Evolutionary conservation across 2,797 vertebrate species (phyloP).

Genomic region (Toxotes lorentzi): DNA sequence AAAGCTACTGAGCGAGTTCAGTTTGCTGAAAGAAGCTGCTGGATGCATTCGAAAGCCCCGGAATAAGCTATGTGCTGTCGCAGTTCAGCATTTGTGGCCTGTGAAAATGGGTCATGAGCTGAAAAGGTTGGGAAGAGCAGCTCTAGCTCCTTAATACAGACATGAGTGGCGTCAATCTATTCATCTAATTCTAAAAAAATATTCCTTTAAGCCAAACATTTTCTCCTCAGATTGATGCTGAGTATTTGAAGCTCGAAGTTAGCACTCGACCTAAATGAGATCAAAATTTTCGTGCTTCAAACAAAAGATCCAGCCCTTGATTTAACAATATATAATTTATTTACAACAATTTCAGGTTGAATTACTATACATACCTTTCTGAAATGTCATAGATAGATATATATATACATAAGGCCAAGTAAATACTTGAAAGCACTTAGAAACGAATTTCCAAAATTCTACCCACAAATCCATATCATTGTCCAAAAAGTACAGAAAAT

Average conservation of each 20-base stretch:
- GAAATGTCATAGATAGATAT: constrained; percentile 91
- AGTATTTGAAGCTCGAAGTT: not conserved
- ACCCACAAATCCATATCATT: constrained; percentile 92
- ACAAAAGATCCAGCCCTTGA: constrained; percentile 75
- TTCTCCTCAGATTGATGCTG: not conserved
- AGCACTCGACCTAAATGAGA: not conserved
- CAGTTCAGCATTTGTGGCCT: not conserved
- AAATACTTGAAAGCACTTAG: constrained; percentile 94
- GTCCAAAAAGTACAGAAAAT: constrained; percentile 89
- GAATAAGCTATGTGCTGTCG: not conserved
- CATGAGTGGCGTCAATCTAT: not conserved
- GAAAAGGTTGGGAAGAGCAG: not conserved
- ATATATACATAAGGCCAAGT: constrained; percentile 93
- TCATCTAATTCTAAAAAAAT: not conserved
- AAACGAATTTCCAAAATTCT: constrained; percentile 94
- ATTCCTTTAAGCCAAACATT: not conserved
- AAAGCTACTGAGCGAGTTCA: not conserved
- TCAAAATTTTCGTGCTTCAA: constrained; percentile 21
- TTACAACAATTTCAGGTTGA: constrained; percentile 99
- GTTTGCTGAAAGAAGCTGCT: not conserved
- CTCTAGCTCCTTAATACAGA: not conserved
- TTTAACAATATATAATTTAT: constrained; percentile 99
- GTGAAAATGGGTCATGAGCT: not conserved
- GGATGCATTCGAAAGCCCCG: not conserved
- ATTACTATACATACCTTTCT: constrained; percentile 95